Base-by-base conservation (phyloP, 2,113 vertebrate species). In the Canis aureus region DNA sequence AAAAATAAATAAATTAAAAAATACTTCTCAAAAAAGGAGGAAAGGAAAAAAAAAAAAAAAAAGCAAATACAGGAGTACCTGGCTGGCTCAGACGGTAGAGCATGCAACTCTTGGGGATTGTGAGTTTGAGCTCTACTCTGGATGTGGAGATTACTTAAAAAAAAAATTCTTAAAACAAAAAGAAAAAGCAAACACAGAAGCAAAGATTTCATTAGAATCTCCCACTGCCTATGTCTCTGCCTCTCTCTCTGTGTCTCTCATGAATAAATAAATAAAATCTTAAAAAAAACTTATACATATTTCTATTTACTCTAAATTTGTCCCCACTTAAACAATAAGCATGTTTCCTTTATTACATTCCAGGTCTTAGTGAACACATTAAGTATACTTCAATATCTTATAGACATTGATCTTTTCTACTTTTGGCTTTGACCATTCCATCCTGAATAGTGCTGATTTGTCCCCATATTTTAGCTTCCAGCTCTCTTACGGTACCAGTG, bases 341-440 rank as follows among this genome's bases (percentile, higher is more conserved):
- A 35, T 29, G 4, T 85, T 8, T 89, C 38, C 59, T 78, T 84
- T 88, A 85, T 93, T 94, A 81, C 66, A 76, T 78, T 96, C 60
- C 79, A 95, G 71, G 82, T 55, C 25, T 57, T 57, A 89, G 91
- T 49, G 53, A 96, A 91, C 79, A 95, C 87, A 67, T 93, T 83
- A 51, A 82, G 38, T 73, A 81, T 20, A 71, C 81, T 38, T 96
- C 20, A 98, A 93, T 91, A 97, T 97, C 96, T 96, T 93, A 96
- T 86, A 81, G 51, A 57, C 19, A 97, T 96, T 83, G 92, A 96
- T 95, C 22, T 67, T 59, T 93, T 71, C 64, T 91, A 76, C 66
- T 66, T 95, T 96, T 85, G 87, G 67, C 81, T 94, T 94, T 94
- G 89, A 51, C 27, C 0, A 4, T 76, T 86, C 35, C 23, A 5